Evolutionary conservation across 1,140 invertebrate genomes (phyloP).

Genomic region (Monochamus saltuarius): DNA sequence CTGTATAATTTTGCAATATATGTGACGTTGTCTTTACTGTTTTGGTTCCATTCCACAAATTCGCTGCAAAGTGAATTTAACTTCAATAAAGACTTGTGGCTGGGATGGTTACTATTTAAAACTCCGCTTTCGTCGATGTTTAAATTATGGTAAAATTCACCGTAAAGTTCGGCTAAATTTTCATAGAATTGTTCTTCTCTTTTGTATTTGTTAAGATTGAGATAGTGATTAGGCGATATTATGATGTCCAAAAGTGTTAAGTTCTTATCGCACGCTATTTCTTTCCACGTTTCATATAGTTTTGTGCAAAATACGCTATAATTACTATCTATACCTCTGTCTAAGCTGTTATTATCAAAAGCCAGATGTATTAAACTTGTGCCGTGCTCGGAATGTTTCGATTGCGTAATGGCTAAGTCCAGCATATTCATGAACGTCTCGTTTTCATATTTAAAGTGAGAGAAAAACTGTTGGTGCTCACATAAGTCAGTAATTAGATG

Average conservation of each 20-base stretch:
- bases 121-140: constrained; percentile 25
- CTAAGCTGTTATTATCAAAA: constrained; percentile 26
- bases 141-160: constrained; percentile 30
- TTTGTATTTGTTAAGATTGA: constrained; percentile 32
- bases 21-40: constrained; percentile 31
- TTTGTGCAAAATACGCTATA: constrained; percentile 37
- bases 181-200: constrained; percentile 31
- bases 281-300: constrained; percentile 27
- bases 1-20: constrained; percentile 52
- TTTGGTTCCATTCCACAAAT: constrained; percentile 3
- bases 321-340: constrained; percentile 15
- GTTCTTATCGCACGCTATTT: constrained; percentile 23
- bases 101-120: constrained; percentile 40
- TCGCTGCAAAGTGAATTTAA: constrained; percentile 31
- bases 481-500: constrained; percentile 19
- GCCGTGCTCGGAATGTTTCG: constrained; percentile 29
- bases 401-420: constrained; percentile 38
- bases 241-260: constrained; percentile 33
- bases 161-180: constrained; percentile 27
- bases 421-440: constrained; percentile 39
- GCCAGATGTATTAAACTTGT: constrained; percentile 32
- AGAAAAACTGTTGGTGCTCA: constrained; percentile 21
- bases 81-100: constrained; percentile 35
- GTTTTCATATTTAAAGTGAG: constrained; percentile 28
- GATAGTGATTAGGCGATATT: constrained; percentile 24